These are phyloP conservation scores for Apis florea DNA, from an alignment of 1,140 invertebrate species.

Conservation along the genomic window DNA sequence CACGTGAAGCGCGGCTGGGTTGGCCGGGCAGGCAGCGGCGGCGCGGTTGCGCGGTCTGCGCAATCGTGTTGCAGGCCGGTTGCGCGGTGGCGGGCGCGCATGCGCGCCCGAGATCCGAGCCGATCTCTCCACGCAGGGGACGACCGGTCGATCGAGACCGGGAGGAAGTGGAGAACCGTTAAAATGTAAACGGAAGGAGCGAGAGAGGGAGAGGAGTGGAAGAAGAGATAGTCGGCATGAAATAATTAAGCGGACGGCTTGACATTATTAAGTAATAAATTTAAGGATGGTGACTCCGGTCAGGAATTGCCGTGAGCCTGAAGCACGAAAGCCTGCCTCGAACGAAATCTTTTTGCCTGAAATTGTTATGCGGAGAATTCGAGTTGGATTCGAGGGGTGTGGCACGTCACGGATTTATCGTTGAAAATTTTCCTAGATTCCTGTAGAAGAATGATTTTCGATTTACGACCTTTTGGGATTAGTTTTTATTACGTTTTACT, in stretches of 20 bases:
- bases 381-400: too few relatives aligned
- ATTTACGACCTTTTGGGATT: too few relatives aligned
- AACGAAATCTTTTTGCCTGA: background rate
- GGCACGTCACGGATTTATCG: too few relatives aligned
- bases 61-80: background rate
- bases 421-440: too few relatives aligned
- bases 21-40: slow-evolving; percentile 7
- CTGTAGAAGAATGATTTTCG: too few relatives aligned
- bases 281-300: slow-evolving; percentile 6
- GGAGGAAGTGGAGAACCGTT: slow-evolving; percentile 65
- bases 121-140: slow-evolving; percentile 52
- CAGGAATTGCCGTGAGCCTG: background rate
- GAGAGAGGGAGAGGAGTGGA: slow-evolving; percentile 6
- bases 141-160: slow-evolving; percentile 64
- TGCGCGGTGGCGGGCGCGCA: slow-evolving; percentile 12
- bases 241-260: slow-evolving; percentile 46
- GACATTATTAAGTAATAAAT: slow-evolving; percentile 56
- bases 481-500: too few relatives aligned
- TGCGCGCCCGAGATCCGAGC: slow-evolving; percentile 37
- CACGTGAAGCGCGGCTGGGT: slow-evolving; percentile 58
- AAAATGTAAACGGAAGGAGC: slow-evolving; percentile 64
- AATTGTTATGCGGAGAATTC: background rate
- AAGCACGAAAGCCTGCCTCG: background rate
- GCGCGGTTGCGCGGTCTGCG: slow-evolving; percentile 32
- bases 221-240: slow-evolving; percentile 24